A percentile compares a stretch with the other conserved stretches of the same genome.
phyloP scores from a whole-genome alignment of 1,140 invertebrate genomes.

The Drosophila rhopaloa region DNA sequence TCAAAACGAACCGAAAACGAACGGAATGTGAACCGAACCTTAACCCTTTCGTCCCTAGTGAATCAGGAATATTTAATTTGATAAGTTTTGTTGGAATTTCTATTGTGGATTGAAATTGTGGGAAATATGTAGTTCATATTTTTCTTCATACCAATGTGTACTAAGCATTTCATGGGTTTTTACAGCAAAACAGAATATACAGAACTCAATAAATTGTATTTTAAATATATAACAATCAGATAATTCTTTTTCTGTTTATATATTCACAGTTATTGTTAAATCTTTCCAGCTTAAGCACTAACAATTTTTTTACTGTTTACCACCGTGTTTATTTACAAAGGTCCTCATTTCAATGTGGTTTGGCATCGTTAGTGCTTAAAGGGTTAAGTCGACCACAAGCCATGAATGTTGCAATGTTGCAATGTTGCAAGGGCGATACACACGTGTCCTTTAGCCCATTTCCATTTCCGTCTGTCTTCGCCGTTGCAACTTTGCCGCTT shows the following conservation, averaged over 20 bases:
- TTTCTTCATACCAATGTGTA: too few species aligned
- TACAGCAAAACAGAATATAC: too few species aligned
- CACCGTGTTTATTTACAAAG: background rate
- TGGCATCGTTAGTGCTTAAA: background rate
- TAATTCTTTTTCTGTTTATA: too few species aligned
- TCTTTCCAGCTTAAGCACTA: too few species aligned
- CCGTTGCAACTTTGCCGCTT: background rate
- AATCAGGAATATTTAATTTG: conserved; percentile 15
- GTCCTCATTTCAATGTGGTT: background rate
- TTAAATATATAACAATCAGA: too few species aligned
- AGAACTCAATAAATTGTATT: too few species aligned
- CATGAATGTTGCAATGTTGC: conserved; percentile 35
- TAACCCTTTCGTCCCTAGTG: conserved; percentile 1
- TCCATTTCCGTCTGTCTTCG: conserved; percentile 41
- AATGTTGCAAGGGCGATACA: conserved; percentile 26
- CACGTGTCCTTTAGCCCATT: conserved; percentile 50
- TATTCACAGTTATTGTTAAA: too few species aligned
- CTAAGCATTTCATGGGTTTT: too few species aligned
- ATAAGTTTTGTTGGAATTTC: conserved; percentile 6
- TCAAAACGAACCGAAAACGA: conserved; percentile 12
- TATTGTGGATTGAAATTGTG: too few species aligned
- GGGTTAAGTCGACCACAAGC: conserved; percentile 23
- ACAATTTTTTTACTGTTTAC: too few species aligned
- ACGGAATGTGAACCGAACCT: conserved; percentile 14
- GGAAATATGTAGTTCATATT: too few species aligned